Evolutionary conservation across 1,140 invertebrate species (phyloP), one percentile per base, ranked within the genome.

Genomic region (Lordiphosa clarofinis): DNA sequence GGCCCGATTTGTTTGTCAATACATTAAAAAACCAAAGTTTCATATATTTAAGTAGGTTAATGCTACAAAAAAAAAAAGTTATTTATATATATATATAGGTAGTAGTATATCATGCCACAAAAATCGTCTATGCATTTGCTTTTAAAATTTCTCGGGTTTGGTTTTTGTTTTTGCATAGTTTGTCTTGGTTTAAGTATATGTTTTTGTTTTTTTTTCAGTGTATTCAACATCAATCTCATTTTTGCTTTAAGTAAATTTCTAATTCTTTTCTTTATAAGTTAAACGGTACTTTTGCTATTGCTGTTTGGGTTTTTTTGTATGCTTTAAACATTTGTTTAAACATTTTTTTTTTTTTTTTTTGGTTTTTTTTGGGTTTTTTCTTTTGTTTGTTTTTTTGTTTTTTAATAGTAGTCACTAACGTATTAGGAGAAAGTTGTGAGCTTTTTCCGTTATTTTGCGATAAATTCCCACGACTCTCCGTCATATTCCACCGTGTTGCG

Each of bases 391-490:
- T 60, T 49, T 60, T 49, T 54, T 44, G 15, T 55, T 55, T 69
- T 56, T 74, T 66, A 68, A 79, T 78, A 65, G 64, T 84, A 84
- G 76, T 76, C 78, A 88, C 86, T 88, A 88, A 88, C 87, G 87
- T 87, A 88, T 57, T 56, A 88, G 75, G 72, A 88, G 86, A 72
- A 89, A 87, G 74, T 87, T 89, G 55, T 95, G 94, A 90, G 95
- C 94, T 90, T 94, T 95, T 90, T 95, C 94, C 90, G 94, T 92
- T 89, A 95, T 92, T 92, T 95, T 95, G 91, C 93, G 94, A 90
- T 94, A 95, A 90, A 95, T 93, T 91, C 94, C 94, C 88, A 94
- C 91, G 91, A 95, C 92, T 93, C 94, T 95, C 94, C 94, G 94
- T 95, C 94, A 95, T 93, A 95, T 95, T 88, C 94, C 94, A 91